Base-by-base conservation (phyloP, 2,797 vertebrate genomes). In the Enteromius paludinosus region DNA sequence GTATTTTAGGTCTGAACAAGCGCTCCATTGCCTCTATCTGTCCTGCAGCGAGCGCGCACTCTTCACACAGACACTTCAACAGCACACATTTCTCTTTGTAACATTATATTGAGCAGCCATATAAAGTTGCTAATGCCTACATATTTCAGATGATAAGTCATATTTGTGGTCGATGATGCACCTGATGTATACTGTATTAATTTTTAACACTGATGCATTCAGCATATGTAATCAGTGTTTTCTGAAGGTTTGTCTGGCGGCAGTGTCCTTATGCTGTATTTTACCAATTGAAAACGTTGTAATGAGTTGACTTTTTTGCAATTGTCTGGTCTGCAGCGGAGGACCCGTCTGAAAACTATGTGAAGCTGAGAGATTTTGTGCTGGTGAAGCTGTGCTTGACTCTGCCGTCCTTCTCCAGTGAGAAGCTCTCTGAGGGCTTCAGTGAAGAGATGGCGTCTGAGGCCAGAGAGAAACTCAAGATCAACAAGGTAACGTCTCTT, bases 361-460 rank as follows among this genome's bases (percentile, higher is more conserved):
- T 99, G 92, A 98, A 97, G 91, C 95, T 99, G 89, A 95, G 98
- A 91, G 98, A 99, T 90, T 99, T 95, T 77, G 97, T 99, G 86
- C 95, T 97, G 92, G 96, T 95, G 84, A 99, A 98, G 90, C 93
- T 99, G 66, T 99, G 97, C 90, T 96, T 97, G 89, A 92, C 93
- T 88, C 92, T 99, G 85, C 90, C 94, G 4, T 94, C 96, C 87
- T 99, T 99, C 89, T 93, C 96, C 56, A 90, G 91, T 41, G 97
- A 96, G 87, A 97, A 97, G 87, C 94, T 98, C 93, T 92, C 92
- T 88, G 94, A 94, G 83, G 97, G 98, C 85, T 98, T 99, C 92
- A 97, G 92, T 75, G 92, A 95, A 54, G 96, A 97, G 89, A 99
- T 99, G 97, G 93, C 94, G 59, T 91, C 86, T 85, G 97, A 99